Conservation (phyloP, 1,140 invertebrate species). For the Listronotus bonariensis region DNA sequence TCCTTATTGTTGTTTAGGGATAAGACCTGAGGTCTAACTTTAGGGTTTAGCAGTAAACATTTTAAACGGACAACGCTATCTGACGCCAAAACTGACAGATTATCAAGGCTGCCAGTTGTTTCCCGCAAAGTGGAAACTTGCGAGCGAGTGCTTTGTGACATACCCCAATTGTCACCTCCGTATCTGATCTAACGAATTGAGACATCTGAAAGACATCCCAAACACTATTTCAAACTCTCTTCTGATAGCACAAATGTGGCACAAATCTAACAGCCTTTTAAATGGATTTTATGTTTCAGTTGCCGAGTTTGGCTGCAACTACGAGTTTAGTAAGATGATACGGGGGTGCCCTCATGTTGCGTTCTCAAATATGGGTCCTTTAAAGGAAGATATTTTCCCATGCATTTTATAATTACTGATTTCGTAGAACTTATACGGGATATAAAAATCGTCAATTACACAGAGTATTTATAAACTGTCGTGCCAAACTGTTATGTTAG, state of each 20-base stretch:
- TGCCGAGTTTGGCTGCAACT: constrained; percentile 9
- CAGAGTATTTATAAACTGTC: too few species aligned
- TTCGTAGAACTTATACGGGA: too few species aligned
- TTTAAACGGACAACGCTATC: constrained; percentile 45
- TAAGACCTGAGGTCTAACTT: constrained; percentile 29
- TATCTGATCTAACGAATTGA: constrained; percentile 54
- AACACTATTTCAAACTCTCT: constrained; percentile 46
- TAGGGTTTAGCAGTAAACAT: constrained; percentile 28
- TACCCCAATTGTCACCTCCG: constrained; percentile 49
- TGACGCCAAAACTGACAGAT: constrained; percentile 51
- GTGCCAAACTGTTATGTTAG: too few species aligned
- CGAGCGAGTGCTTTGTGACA: constrained; percentile 47
- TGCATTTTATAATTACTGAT: too few species aligned
- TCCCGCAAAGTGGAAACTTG: constrained; percentile 54
- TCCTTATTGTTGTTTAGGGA: constrained; percentile 28
- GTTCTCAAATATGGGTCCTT: too few species aligned
- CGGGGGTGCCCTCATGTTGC: too few species aligned
- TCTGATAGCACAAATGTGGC: constrained; percentile 41
- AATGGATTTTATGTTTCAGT: constrained; percentile 34
- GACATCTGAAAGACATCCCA: constrained; percentile 49
- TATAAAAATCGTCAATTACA: too few species aligned
- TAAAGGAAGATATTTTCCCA: too few species aligned
- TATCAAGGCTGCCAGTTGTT: constrained; percentile 51
- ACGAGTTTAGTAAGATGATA: not conserved
- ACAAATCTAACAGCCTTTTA: constrained; percentile 36